Conservation (phyloP, 1,140 invertebrate genomes). For the Ylistrum balloti region DNA sequence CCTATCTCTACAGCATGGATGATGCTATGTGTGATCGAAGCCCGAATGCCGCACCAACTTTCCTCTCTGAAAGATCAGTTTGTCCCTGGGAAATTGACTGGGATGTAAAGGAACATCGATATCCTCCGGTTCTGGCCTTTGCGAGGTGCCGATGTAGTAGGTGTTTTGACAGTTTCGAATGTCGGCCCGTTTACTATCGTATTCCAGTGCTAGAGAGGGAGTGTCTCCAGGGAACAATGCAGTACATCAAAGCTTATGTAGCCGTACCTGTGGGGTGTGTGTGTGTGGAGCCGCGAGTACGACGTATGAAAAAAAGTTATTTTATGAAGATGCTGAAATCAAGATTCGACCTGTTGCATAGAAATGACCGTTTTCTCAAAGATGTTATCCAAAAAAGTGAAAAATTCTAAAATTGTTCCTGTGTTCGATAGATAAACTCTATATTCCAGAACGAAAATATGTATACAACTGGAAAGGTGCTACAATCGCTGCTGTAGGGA, state of each 20-base stretch:
- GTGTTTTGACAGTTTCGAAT: slow-evolving; percentile 55
- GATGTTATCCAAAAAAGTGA: background rate
- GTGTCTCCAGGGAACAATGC: slow-evolving; percentile 47
- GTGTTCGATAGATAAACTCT: background rate
- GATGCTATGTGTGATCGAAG: slow-evolving; percentile 48
- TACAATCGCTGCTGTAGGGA: no score
- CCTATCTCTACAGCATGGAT: slow-evolving; percentile 43
- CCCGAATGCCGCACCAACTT: slow-evolving; percentile 51
- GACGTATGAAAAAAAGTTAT: slow-evolving; percentile 47
- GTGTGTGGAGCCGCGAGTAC: slow-evolving; percentile 53
- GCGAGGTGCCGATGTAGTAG: slow-evolving; percentile 55
- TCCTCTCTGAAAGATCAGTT: slow-evolving; percentile 57
- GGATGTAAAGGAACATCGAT: slow-evolving; percentile 59
- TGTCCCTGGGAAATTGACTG: slow-evolving; percentile 60
- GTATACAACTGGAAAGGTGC: no score
- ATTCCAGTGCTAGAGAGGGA: slow-evolving; percentile 57
- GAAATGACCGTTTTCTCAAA: background rate
- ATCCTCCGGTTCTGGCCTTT: slow-evolving; percentile 57
- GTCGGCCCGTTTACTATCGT: slow-evolving; percentile 55
- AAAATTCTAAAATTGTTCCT: background rate
- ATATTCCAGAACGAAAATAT: no score
- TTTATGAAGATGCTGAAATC: background rate
- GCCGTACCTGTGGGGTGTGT: slow-evolving; percentile 60
- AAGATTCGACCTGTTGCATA: background rate
- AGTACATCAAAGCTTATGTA: slow-evolving; percentile 60